Conservation (phyloP, 2,113 vertebrate genomes). For the Nesoenas mayeri region DNA sequence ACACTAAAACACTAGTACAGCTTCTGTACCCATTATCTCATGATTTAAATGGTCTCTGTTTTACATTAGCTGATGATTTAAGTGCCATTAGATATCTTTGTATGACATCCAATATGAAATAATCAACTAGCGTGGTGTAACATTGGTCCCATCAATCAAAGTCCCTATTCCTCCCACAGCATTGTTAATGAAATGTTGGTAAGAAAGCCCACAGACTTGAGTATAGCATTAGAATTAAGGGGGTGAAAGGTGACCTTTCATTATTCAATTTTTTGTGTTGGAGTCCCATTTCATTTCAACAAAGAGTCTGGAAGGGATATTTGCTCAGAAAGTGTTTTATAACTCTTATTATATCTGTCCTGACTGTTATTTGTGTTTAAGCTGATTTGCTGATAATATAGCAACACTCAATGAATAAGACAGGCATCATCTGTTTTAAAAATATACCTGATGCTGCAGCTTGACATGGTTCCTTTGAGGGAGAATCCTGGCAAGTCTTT, state of each 20-base stretch:
- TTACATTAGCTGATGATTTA: constrained; percentile 60
- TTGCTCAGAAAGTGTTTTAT: background rate
- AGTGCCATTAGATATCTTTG: constrained; percentile 55
- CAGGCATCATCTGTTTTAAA: background rate
- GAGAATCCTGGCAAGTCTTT: background rate
- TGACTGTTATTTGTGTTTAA: background rate
- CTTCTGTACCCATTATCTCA: constrained; percentile 31
- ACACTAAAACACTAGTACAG: background rate
- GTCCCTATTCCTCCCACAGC: constrained; percentile 4
- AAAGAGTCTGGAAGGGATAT: background rate
- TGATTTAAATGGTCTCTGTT: constrained; percentile 44
- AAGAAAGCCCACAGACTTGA: background rate
- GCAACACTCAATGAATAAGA: background rate
- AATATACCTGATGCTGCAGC: background rate
- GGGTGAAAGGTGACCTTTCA: constrained; percentile 22
- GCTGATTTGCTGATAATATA: background rate
- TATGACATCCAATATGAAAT: constrained; percentile 62
- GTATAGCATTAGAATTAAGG: constrained; percentile 2
- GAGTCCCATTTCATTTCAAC: background rate
- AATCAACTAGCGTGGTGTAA: constrained; percentile 43
- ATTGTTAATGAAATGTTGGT: constrained; percentile 45
- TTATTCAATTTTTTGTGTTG: background rate
- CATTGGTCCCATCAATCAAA: constrained; percentile 52
- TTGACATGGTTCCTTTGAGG: background rate
- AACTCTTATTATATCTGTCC: background rate